Evolutionary conservation across 2,888 invertebrate genomes (phyloP), one percentile per base, ranked within the genome.

Genomic region (Luperina testacea): DNA sequence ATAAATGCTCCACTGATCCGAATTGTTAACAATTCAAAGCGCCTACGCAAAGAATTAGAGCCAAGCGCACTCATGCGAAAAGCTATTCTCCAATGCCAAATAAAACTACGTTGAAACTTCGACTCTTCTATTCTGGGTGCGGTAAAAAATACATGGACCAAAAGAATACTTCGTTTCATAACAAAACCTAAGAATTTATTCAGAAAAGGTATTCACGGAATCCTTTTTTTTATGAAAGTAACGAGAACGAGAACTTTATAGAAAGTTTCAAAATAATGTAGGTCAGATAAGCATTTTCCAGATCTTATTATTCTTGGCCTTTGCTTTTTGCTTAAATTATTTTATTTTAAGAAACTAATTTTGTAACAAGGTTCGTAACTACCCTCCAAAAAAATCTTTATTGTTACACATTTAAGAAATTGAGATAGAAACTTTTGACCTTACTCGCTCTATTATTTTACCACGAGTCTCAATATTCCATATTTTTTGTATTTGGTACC

Each of bases 161-260:
- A 80, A 70, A 69, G n/a, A 72, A 72, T 76, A 65, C 64, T 78
- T 71, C 77, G 48, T 75, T 72, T 64, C n/a, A 32, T 77, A 75
- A 84, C 45, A 72, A 77, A 80, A 72, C 53, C 78, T 51, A 68
- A 85, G 76, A 87, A 82, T 78, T 82, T 82, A 85, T 82, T 73
- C 77, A 68, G 59, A 75, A 77, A 82, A 80, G 63, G 72, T 53
- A 71, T 53, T 24, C 65, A 75, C 74, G 51, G 51, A 71, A 79
- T 79, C 53, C 24, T 75, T 80, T 70, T 63, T 63, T 69, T 70
- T 32, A 32, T 65, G 53, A 68, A 76, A 76, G 38, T 38, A 57
- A 70, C 38, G 45, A 65, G 48, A 57, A 70, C 38, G 45, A 65
- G 48, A 84, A 81, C 59, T 77, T 76, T 64, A 75, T 72, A 53